Conservation (phyloP, 2,113 vertebrate genomes). For the Cairina moschata region DNA sequence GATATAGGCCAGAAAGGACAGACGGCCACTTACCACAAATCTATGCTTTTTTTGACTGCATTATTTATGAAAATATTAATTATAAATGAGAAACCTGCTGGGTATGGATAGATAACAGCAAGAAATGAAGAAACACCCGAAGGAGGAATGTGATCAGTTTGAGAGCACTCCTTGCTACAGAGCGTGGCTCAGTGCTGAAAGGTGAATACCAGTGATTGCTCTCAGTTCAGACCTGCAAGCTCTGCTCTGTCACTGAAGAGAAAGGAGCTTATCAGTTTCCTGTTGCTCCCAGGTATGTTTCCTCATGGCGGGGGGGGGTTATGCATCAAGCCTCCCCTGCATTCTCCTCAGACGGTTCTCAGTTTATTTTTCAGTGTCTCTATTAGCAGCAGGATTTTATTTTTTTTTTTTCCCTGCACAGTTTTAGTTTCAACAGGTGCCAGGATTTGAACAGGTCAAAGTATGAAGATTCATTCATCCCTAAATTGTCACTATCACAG, state of each 20-base stretch:
- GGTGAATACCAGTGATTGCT: not conserved
- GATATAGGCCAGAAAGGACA: not conserved
- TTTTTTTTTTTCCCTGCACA: constrained; percentile 37
- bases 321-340: not conserved
- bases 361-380: constrained; percentile 59
- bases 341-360: constrained; percentile 44
- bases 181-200: not conserved
- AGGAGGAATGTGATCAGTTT: not conserved
- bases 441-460: constrained; percentile 53
- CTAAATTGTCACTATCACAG: constrained; percentile 58
- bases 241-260: not conserved
- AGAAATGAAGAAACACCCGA: not conserved
- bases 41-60: not conserved
- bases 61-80: constrained; percentile 55
- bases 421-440: constrained; percentile 81
- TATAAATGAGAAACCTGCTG: constrained; percentile 3
- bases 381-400: constrained; percentile 40
- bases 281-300: constrained; percentile 46
- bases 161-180: not conserved
- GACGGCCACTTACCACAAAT: not conserved
- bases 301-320: not conserved
- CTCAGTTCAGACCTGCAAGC: not conserved
- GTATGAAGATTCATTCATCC: constrained; percentile 77
- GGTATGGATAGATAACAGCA: not conserved
- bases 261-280: constrained; percentile 44